Evolutionary conservation across 2,113 vertebrate species (phyloP).

Genomic region (Cyphomyrus discorhynchus): DNA sequence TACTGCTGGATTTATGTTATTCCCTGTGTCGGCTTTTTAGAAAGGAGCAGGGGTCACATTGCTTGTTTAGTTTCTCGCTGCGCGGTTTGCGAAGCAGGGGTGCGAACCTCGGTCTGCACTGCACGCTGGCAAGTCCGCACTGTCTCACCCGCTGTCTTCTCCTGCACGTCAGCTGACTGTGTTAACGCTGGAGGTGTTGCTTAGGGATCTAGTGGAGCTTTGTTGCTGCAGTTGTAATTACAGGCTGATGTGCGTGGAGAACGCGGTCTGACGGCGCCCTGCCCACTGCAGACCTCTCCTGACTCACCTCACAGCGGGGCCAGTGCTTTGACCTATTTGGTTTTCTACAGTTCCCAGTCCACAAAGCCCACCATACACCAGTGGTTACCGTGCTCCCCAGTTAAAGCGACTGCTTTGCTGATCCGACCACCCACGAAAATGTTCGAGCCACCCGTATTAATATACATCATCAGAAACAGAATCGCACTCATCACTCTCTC

Average conservation of each 20-base stretch:
- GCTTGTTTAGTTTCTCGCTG: slow-evolving; percentile 30
- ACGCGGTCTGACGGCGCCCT: not conserved
- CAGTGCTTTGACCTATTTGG: not conserved
- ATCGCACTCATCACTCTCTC: not conserved
- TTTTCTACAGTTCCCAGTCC: not conserved
- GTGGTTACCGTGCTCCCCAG: not conserved
- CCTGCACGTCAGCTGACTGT: not conserved
- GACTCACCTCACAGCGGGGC: not conserved
- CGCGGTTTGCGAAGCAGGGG: slow-evolving; percentile 25
- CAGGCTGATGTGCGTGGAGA: not conserved
- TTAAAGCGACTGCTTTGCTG: not conserved
- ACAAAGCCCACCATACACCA: not conserved
- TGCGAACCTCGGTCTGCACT: not conserved
- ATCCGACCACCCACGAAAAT: not conserved
- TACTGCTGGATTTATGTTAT: slow-evolving; percentile 44
- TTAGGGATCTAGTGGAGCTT: not conserved
- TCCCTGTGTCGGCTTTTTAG: slow-evolving; percentile 38
- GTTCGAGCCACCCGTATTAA: not conserved
- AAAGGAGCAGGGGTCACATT: slow-evolving; percentile 37
- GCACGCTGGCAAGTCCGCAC: slow-evolving; percentile 2
- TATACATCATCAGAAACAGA: not conserved
- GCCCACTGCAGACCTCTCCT: not conserved
- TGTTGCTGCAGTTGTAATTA: not conserved
- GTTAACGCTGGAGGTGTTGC: not conserved
- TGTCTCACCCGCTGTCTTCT: not conserved